These are phyloP conservation scores for Leucania comma DNA, from an alignment of 2,888 invertebrate species.

Conservation along the genomic window DNA sequence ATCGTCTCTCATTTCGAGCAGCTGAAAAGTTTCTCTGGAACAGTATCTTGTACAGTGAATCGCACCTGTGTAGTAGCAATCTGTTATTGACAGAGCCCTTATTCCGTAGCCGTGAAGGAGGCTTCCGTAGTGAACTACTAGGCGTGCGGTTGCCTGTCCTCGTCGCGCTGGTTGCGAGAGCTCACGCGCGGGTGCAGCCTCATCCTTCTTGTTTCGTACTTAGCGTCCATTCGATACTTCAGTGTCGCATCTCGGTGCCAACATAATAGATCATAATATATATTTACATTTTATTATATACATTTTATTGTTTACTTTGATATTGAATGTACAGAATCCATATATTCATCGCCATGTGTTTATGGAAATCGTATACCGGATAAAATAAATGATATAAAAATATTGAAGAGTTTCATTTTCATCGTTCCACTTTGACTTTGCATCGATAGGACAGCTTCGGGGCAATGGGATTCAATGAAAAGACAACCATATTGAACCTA, in stretches of 20 bases:
- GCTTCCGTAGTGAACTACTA: too few relatives aligned
- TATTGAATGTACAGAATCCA: conserved; percentile 87
- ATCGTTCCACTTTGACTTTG: conserved; percentile 63
- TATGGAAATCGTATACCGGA: conserved; percentile 87
- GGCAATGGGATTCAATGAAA: conserved; percentile 10
- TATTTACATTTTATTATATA: conserved; percentile 87
- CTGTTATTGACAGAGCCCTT: background rate
- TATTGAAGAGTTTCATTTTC: conserved; percentile 73
- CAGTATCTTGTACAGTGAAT: background rate
- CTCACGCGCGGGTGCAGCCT: conserved; percentile 39
- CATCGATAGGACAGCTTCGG: conserved; percentile 59
- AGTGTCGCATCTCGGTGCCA: conserved; percentile 85
- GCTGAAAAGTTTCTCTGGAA: background rate
- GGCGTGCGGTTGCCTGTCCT: background rate
- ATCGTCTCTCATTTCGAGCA: background rate
- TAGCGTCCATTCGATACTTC: conserved; percentile 84
- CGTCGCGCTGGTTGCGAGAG: background rate
- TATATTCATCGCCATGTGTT: conserved; percentile 87
- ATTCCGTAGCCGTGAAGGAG: background rate
- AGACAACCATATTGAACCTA: conserved; percentile 14
- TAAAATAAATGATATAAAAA: conserved; percentile 84
- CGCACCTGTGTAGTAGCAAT: background rate
- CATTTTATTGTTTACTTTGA: conserved; percentile 88
- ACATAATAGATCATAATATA: conserved; percentile 82
- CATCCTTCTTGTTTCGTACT: conserved; percentile 47